A percentile compares a stretch with the other conserved stretches of the same genome.
These are phyloP conservation scores for Oxystoma pomonae DNA, from an alignment of 2,888 invertebrate genomes.

Conservation along the genomic window DNA sequence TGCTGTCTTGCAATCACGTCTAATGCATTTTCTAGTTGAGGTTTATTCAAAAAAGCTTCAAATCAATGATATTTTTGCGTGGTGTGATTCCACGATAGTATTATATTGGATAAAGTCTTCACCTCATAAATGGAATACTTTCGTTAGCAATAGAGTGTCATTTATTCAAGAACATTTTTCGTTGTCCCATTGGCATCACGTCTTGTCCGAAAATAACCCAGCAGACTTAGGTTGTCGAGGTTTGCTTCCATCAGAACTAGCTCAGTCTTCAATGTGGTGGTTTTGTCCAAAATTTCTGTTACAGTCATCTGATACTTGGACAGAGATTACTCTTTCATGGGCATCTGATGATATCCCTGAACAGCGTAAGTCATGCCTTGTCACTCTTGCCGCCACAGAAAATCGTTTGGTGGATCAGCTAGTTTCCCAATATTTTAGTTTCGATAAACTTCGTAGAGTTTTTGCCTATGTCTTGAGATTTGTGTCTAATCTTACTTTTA, in stretches of 20 bases:
- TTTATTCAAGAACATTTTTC: constrained; percentile 9
- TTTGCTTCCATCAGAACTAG: constrained; percentile 6
- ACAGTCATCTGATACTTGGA: neutral
- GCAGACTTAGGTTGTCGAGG: constrained; percentile 11
- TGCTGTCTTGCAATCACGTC: neutral
- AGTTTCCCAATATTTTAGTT: neutral
- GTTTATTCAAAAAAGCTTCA: no score
- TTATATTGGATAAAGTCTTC: constrained; percentile 9
- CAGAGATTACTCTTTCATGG: no score
- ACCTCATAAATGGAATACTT: constrained; percentile 13
- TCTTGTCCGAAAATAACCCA: constrained; percentile 14
- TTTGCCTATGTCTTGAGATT: neutral
- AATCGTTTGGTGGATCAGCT: neutral
- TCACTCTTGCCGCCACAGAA: neutral
- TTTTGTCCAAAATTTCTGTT: constrained; percentile 2
- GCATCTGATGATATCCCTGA: no score
- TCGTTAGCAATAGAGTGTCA: constrained; percentile 9
- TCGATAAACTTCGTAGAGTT: neutral
- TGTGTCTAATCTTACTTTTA: neutral
- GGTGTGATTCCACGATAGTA: constrained; percentile 11
- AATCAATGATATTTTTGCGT: constrained; percentile 3
- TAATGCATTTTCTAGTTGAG: neutral
- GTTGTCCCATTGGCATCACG: constrained; percentile 12
- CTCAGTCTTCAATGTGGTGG: constrained; percentile 11
- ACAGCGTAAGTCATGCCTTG: no score